phyloP scores from a whole-genome alignment of 2,888 invertebrate genomes.

The Himalopsyche kuldschensis region DNA sequence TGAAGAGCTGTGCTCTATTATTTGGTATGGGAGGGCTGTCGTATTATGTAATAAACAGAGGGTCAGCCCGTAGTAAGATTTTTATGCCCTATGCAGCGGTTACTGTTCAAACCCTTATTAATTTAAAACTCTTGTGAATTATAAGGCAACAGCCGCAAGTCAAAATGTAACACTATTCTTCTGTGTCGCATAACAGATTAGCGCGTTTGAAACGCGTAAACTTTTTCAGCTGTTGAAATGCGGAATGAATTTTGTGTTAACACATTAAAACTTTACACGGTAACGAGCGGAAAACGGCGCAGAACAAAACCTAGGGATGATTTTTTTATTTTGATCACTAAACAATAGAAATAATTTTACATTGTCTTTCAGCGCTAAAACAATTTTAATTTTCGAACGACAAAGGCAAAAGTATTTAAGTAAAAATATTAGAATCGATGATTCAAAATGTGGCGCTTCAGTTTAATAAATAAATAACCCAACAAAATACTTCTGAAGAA shows the following conservation, averaged over 20 bases:
- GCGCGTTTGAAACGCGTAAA: conserved; percentile 13
- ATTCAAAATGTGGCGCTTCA: too few species aligned
- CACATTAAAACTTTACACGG: conserved; percentile 32
- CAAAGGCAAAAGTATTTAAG: too few species aligned
- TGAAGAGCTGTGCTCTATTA: too few species aligned
- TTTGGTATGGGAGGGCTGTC: neutral
- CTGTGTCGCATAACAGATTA: conserved; percentile 16
- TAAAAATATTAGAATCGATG: too few species aligned
- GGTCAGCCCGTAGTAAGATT: neutral
- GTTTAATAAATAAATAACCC: too few species aligned
- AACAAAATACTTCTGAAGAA: too few species aligned
- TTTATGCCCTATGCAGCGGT: neutral
- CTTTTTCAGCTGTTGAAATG: conserved; percentile 24
- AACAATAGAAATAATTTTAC: too few species aligned
- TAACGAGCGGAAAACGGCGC: conserved; percentile 3
- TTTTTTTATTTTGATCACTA: neutral
- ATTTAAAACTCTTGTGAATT: neutral
- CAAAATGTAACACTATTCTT: conserved; percentile 15
- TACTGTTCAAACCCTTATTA: neutral
- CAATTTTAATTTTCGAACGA: too few species aligned
- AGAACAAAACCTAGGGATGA: neutral
- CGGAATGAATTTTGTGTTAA: conserved; percentile 30
- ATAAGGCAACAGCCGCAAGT: neutral
- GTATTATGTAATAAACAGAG: neutral
- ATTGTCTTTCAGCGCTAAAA: too few species aligned